phyloP scores from a whole-genome alignment of 2,797 vertebrate genomes.

The Danio albolineatus region DNA sequence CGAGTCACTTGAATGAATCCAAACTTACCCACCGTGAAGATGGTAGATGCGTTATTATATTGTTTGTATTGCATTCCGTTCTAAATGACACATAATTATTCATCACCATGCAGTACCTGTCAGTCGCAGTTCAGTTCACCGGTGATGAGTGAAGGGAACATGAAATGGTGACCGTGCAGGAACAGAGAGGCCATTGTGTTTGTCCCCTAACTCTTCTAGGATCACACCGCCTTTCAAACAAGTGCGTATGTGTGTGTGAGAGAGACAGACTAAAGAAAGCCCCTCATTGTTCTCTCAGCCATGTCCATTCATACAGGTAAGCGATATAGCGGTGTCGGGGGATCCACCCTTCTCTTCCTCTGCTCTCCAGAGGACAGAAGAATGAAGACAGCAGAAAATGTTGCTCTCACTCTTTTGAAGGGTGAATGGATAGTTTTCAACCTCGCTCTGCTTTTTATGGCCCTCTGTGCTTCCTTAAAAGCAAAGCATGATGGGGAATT shows the following conservation, averaged over 20 bases:
- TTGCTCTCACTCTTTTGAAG: slow-evolving; percentile 24
- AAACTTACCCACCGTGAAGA: background rate
- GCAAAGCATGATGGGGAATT: slow-evolving; percentile 24
- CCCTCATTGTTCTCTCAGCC: slow-evolving; percentile 54
- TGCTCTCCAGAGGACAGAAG: slow-evolving; percentile 52
- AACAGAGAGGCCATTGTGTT: slow-evolving; percentile 69
- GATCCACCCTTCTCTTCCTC: slow-evolving; percentile 53
- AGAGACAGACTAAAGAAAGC: slow-evolving; percentile 42
- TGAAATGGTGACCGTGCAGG: slow-evolving; percentile 59
- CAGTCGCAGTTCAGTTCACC: slow-evolving; percentile 2
- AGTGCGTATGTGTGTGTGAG: slow-evolving; percentile 20
- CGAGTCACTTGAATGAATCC: background rate
- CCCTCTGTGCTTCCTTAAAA: slow-evolving; percentile 17
- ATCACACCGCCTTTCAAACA: slow-evolving; percentile 48
- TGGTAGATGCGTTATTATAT: background rate
- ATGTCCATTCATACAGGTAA: slow-evolving; percentile 44
- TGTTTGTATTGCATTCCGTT: slow-evolving; percentile 6
- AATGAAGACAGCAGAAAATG: slow-evolving; percentile 48
- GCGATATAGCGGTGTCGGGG: slow-evolving; percentile 17
- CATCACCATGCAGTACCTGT: slow-evolving; percentile 6
- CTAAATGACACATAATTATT: slow-evolving; percentile 5
- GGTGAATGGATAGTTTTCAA: slow-evolving; percentile 43
- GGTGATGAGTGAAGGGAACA: slow-evolving; percentile 51
- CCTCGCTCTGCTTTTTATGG: slow-evolving; percentile 2
- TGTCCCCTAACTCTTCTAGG: slow-evolving; percentile 41